Evolutionary conservation across 2,797 vertebrate genomes (phyloP).

Genomic region (Eulemur mongoz): DNA sequence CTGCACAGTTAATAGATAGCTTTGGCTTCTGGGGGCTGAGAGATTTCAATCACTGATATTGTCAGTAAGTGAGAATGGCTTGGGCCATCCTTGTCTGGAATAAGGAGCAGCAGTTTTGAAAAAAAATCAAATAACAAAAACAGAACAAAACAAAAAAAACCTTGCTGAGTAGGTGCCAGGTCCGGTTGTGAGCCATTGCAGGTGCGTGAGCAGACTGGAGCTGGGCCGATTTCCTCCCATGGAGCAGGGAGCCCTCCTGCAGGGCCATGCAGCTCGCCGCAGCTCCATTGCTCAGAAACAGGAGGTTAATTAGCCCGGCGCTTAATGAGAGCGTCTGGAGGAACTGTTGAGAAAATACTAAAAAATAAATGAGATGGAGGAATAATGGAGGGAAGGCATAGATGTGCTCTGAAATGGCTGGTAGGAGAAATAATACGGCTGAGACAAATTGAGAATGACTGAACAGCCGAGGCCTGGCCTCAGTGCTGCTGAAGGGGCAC

Average conservation of each 20-base stretch:
- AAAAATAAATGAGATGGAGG: slow-evolving; percentile 79
- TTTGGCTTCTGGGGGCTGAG: not conserved
- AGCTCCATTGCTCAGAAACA: slow-evolving; percentile 76
- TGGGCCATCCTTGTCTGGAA: not conserved
- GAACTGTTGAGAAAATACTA: slow-evolving; percentile 76
- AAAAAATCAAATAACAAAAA: not conserved
- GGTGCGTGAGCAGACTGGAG: slow-evolving; percentile 56
- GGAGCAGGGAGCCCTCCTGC: slow-evolving; percentile 62
- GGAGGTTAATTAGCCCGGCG: slow-evolving; percentile 81
- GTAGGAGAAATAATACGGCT: not conserved
- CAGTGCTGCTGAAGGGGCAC: not conserved
- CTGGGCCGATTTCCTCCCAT: slow-evolving; percentile 36
- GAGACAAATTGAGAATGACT: slow-evolving; percentile 54
- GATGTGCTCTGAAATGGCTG: not conserved
- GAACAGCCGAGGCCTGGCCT: not conserved
- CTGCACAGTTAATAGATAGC: slow-evolving; percentile 59
- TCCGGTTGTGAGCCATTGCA: slow-evolving; percentile 42
- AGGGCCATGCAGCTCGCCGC: slow-evolving; percentile 68
- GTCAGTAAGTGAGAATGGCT: slow-evolving; percentile 7
- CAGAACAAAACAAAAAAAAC: not conserved
- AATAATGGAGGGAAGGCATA: not conserved
- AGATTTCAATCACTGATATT: slow-evolving; percentile 58
- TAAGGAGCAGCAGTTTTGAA: not conserved
- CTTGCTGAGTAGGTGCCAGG: not conserved
- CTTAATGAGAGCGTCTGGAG: slow-evolving; percentile 83